These are phyloP conservation scores for Tragelaphus eurycerus DNA, from an alignment of 2,797 vertebrate species.

Conservation along the genomic window DNA sequence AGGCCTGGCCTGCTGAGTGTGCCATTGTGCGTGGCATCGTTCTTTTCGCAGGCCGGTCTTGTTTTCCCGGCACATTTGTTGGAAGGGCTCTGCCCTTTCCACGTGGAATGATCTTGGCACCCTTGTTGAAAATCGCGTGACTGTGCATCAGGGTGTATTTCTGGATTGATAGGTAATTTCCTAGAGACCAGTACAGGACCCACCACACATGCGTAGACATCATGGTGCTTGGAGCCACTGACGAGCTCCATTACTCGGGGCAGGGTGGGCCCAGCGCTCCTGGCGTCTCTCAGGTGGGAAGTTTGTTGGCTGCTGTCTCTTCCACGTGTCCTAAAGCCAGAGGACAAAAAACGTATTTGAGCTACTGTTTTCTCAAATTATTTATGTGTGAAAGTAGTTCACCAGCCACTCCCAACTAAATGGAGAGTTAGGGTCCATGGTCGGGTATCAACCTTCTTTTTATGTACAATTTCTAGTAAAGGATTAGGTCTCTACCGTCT, in stretches of 20 bases:
- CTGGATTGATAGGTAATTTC: neutral
- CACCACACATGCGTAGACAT: rapidly evolving
- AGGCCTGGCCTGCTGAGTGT: neutral
- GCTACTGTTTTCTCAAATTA: neutral
- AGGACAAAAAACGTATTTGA: neutral
- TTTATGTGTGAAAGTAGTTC: neutral
- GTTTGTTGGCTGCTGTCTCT: neutral
- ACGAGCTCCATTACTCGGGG: neutral
- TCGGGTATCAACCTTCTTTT: neutral
- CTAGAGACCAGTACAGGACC: neutral
- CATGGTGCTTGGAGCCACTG: neutral
- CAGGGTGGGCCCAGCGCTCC: rapidly evolving
- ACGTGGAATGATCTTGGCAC: neutral
- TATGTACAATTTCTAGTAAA: rapidly evolving
- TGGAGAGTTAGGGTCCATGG: neutral
- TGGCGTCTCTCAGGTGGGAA: neutral
- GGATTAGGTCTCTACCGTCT: neutral
- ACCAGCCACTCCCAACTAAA: neutral
- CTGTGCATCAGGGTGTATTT: neutral
- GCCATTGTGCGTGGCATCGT: too few relatives aligned
- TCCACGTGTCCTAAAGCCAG: neutral
- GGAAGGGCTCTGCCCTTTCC: neutral
- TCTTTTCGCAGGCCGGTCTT: too few relatives aligned
- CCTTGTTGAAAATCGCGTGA: neutral
- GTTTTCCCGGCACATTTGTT: neutral